Evolutionary conservation across 1,140 invertebrate genomes (phyloP), one percentile per base, ranked within the genome.

Genomic region (Micrasema minimum): DNA sequence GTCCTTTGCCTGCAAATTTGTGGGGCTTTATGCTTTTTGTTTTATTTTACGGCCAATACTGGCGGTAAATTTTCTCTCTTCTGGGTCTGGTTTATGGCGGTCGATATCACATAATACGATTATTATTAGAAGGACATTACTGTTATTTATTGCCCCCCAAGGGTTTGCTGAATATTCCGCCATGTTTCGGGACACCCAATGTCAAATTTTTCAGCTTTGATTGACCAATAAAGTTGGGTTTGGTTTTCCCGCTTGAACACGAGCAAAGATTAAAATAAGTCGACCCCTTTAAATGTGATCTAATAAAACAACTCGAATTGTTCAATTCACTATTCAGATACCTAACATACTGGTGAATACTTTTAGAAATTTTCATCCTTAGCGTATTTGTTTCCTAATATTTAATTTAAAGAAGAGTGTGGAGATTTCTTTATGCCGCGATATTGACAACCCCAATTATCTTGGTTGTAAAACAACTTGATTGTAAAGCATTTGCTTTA

Each of bases 21-120:
- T 43, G 2, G 4, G 41, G 41, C 11, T 11, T 43, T 43, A 2
- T 43, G 41, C 14, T 31, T 69, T 69, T 69, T 59, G 37, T 69
- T 61, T 67, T 45, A 57, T 69, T 59, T 69, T 57, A 69, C 26
- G 66, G 37, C 22, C 41, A 66, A 66, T 51, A 46, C 22, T 26
- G 31, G 48, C 37, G 48, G 64, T 66, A 66, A 51, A 53, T 53
- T 66, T 53, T 22, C 35, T 37, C 51, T 7, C 26, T 69, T 11
- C 16, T 18, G 12, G 57, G 51, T 69, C 45, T 59, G 37, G 26
- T 61, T 70, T 51, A 61, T 62, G n/a, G 55, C 22, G 31, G 68
- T 53, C 46, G 46, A 66, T 66, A 66, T 66, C 64, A 53, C 48
- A 53, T 66, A 66, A 66, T 66, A n/a, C 43, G 64, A 66, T 66